These are phyloP conservation scores for Chloropsis cyanopogon DNA, from an alignment of 2,113 vertebrate genomes.

Conservation along the genomic window DNA sequence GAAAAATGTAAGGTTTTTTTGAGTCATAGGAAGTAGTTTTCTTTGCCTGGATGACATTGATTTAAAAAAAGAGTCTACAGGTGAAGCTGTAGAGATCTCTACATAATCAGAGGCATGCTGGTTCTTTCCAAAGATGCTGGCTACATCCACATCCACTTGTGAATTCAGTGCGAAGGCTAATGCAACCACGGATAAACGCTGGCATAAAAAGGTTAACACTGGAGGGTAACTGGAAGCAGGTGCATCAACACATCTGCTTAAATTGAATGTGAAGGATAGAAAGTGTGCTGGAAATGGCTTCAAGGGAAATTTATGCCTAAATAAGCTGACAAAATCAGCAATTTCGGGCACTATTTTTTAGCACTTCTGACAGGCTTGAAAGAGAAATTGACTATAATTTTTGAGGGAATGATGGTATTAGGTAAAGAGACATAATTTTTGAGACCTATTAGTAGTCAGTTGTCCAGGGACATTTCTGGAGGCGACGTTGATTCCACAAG, in stretches of 20 bases:
- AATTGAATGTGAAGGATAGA: background rate
- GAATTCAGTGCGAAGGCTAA: background rate
- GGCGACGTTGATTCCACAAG: fast-evolving
- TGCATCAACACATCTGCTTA: background rate
- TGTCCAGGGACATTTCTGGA: background rate
- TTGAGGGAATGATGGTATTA: background rate
- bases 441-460: background rate
- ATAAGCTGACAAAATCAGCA: background rate
- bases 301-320: background rate
- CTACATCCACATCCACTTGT: background rate
- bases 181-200: background rate
- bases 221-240: background rate
- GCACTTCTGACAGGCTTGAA: background rate
- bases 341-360: background rate
- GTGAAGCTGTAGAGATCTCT: background rate
- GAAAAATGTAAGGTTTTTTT: background rate
- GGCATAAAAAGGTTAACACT: background rate
- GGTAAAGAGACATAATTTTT: background rate
- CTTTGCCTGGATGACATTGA: background rate
- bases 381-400: background rate
- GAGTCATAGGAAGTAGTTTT: background rate
- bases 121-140: background rate
- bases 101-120: background rate
- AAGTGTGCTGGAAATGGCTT: background rate
- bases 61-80: background rate